Evolutionary conservation across 2,888 invertebrate genomes (phyloP).

Genomic region (Torymus tubicola): DNA sequence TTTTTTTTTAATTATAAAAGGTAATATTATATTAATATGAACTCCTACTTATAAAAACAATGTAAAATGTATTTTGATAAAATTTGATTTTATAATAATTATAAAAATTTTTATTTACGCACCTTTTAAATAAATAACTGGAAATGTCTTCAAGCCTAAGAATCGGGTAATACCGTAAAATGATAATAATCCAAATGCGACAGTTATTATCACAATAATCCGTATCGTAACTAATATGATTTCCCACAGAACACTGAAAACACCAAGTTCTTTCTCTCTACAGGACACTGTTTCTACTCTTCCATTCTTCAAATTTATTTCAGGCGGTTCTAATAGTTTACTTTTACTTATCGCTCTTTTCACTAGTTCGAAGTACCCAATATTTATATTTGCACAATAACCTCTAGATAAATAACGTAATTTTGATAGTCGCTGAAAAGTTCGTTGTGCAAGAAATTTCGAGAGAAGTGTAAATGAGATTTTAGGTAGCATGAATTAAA

Average conservation of each 20-base stretch:
- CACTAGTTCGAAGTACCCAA: constrained; percentile 15
- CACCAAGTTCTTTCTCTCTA: constrained; percentile 7
- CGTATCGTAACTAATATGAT: constrained; percentile 59
- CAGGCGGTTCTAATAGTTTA: not conserved
- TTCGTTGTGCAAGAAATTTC: constrained; percentile 12
- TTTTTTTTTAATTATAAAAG: not conserved
- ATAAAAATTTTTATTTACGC: constrained; percentile 17
- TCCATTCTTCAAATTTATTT: constrained; percentile 4
- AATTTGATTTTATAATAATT: not conserved
- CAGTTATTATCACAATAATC: constrained; percentile 61
- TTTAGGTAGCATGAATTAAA: constrained; percentile 22
- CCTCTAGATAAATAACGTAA: constrained; percentile 27
- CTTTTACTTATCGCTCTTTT: constrained; percentile 11
- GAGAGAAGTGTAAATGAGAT: constrained; percentile 22
- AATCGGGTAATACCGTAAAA: constrained; percentile 63
- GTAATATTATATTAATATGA: not conserved
- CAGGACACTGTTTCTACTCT: not conserved
- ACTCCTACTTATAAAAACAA: not conserved
- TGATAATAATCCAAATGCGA: constrained; percentile 59
- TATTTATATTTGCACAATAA: constrained; percentile 28
- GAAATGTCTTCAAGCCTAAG: constrained; percentile 58
- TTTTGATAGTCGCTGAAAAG: constrained; percentile 27
- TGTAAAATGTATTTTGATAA: not conserved
- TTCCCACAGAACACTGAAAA: constrained; percentile 51
- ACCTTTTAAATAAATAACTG: constrained; percentile 63